Base-by-base conservation (phyloP, 2,113 vertebrate species). In the Phycodurus eques region DNA sequence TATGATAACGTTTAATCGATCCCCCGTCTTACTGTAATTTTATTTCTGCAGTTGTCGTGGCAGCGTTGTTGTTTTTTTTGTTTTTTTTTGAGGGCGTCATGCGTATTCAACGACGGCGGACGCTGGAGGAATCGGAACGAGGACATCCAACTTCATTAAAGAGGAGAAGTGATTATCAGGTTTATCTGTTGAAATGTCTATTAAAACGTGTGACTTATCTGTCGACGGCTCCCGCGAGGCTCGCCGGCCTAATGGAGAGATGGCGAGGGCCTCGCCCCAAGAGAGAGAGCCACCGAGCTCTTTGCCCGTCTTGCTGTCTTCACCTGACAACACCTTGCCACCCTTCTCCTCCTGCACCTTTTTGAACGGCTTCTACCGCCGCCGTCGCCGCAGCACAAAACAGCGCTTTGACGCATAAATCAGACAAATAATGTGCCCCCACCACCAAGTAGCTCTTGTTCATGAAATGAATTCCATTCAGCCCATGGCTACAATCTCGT, bases 171-270 rank as follows among this genome's bases (percentile, higher is more conserved):
- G 88, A 92, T 93, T 93, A 93, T 94, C 90, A 88, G 90, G 91
- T 93, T 90, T 92, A 92, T 93, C 91, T 90, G 92, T 91, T 91
- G 88, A 92, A 92, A 92, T 92, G 90, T 93, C 91, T 92, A 93
- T 93, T 94, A 93, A 93, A 92, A 92, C 82, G 89, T 90, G 91
- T 88, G 89, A 88, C 91, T 92, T 93, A 92, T 94, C 92, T 91
- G 91, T 93, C 91, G 92, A 91, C 93, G 90, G 81, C 84, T 93
- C 92, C 91, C 92, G 80, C 57, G 91, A 88, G 91, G 51, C 68
- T 86, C 74, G 83, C 84, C 81, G 81, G 82, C 83, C 92, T 92
- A 93, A 93, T 92, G 92, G 91, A 92, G 90, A 91, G 85, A 89
- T 83, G 87, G 83, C 83, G 88, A 89, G 87, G 87, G 87, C 81